Evolutionary conservation across 2,113 vertebrate genomes (phyloP).

Genomic region (Fregata magnificens): DNA sequence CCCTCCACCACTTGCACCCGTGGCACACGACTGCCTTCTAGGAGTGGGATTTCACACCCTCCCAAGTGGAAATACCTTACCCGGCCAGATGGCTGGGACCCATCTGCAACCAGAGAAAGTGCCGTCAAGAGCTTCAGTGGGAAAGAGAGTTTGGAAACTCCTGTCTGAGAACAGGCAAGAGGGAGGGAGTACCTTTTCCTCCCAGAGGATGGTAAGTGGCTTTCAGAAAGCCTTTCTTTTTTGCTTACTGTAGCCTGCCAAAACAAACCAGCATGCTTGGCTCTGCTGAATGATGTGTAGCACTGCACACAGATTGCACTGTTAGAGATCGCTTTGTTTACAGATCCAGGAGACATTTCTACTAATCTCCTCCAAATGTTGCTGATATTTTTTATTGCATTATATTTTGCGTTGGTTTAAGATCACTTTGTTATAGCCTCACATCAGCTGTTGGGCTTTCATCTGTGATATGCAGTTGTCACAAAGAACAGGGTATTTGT

Average conservation of each 20-base stretch:
- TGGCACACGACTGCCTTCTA: not conserved
- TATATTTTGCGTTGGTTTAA: not conserved
- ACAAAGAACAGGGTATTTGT: not conserved
- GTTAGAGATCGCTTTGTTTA: not conserved
- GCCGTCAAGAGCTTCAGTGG: not conserved
- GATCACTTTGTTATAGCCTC: not conserved
- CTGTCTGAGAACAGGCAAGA: slow-evolving; percentile 20
- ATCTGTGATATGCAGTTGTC: not conserved
- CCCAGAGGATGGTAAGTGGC: slow-evolving; percentile 57
- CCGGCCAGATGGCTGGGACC: not conserved
- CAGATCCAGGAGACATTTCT: not conserved
- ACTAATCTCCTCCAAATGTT: not conserved
- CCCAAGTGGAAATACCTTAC: not conserved
- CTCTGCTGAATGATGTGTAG: not conserved
- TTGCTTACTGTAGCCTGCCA: slow-evolving; percentile 1
- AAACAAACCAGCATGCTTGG: slow-evolving; percentile 1
- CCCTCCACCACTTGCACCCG: not conserved
- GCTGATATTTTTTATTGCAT: not conserved
- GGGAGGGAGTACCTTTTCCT: slow-evolving; percentile 23
- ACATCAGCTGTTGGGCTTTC: not conserved
- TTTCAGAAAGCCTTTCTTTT: slow-evolving; percentile 48
- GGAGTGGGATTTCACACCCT: slow-evolving; percentile 14
- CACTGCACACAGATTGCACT: not conserved
- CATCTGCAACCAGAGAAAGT: not conserved
- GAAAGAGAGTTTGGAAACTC: slow-evolving; percentile 4